These are phyloP conservation scores for Rhinopomastus cyanomelas DNA, from an alignment of 2,113 vertebrate species.

Conservation along the genomic window DNA sequence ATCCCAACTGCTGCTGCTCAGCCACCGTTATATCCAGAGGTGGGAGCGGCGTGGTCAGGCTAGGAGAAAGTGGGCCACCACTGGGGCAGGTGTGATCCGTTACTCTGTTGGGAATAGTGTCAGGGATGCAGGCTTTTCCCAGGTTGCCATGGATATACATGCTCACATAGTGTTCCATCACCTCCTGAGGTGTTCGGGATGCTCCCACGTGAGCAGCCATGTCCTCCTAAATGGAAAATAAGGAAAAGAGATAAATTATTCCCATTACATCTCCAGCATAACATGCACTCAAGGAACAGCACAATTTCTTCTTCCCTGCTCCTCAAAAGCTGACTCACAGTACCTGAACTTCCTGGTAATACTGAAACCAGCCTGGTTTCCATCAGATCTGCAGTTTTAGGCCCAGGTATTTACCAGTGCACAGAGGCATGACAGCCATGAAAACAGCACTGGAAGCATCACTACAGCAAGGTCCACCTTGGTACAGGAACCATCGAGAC, in stretches of 20 bases:
- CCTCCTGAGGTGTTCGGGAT: slow-evolving; percentile 90
- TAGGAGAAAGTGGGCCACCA: slow-evolving; percentile 90
- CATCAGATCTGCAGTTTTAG: fast-evolving
- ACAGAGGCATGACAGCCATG: fast-evolving
- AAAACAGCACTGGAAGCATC: not conserved
- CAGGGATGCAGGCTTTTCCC: slow-evolving; percentile 96
- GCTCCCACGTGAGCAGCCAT: slow-evolving; percentile 95
- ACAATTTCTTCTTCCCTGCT: fast-evolving
- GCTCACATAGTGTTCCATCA: slow-evolving; percentile 98
- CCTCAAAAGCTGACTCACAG: not conserved
- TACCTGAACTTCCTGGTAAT: too few species aligned
- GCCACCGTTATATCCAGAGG: slow-evolving; percentile 88
- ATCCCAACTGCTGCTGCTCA: slow-evolving; percentile 97
- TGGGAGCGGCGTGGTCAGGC: slow-evolving; percentile 90
- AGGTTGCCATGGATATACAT: slow-evolving; percentile 99
- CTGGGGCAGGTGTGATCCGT: slow-evolving; percentile 96
- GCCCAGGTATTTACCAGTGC: not conserved
- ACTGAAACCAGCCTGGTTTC: fast-evolving
- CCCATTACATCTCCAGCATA: not conserved
- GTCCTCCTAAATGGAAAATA: slow-evolving; percentile 82
- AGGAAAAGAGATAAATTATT: not conserved
- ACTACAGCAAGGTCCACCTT: not conserved
- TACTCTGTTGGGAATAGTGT: slow-evolving; percentile 94
- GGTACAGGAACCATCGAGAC: too few species aligned
- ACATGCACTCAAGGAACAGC: fast-evolving